Percentiles rank a stretch among this genome's conserved stretches.
Evolutionary conservation across 1,140 invertebrate species (phyloP).

Genomic region (Pteromalus puparum): DNA sequence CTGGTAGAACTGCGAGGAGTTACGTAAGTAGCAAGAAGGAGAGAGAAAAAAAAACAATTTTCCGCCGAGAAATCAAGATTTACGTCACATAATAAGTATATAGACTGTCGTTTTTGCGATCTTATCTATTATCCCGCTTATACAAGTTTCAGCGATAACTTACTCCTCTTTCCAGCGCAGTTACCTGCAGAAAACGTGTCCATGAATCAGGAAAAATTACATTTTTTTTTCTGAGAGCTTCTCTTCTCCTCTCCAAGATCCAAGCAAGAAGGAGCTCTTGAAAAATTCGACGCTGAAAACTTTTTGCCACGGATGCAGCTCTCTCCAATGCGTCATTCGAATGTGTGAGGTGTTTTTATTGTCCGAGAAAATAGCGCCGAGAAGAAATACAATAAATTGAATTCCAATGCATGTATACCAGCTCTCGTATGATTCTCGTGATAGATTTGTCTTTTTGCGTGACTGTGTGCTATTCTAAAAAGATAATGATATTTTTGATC

Average conservation of each 20-base stretch:
- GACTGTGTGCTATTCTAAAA: too few relatives aligned
- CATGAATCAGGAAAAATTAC: slow-evolving; percentile 26
- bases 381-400: neutral
- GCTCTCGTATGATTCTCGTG: too few relatives aligned
- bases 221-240: slow-evolving; percentile 5
- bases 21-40: neutral
- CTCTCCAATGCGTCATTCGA: neutral
- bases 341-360: neutral
- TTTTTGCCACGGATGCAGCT: neutral
- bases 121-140: slow-evolving; percentile 35
- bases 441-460: too few relatives aligned
- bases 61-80: neutral
- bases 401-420: neutral
- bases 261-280: slow-evolving; percentile 1
- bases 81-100: slow-evolving; percentile 15
- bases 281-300: neutral
- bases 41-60: neutral
- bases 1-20: too few relatives aligned
- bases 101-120: neutral
- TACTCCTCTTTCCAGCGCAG: slow-evolving; percentile 19
- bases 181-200: neutral
- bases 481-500: too few relatives aligned
- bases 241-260: neutral
- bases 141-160: slow-evolving; percentile 30
- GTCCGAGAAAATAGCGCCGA: neutral